Percentiles rank a stretch among this genome's conserved stretches.
These are phyloP conservation scores for Unio delphinus DNA, from an alignment of 2,888 invertebrate genomes.

Conservation along the genomic window DNA sequence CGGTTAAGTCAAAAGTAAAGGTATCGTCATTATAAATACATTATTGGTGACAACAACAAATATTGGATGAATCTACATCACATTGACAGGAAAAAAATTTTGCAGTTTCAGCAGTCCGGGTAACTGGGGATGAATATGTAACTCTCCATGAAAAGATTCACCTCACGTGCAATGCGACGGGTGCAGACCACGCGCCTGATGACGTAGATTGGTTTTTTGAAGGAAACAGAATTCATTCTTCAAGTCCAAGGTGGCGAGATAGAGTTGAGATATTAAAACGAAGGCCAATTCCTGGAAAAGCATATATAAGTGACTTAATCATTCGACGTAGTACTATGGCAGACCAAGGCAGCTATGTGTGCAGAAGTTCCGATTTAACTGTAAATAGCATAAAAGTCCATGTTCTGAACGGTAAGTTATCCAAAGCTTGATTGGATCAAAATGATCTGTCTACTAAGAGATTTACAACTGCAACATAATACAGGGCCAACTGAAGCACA, in stretches of 20 bases:
- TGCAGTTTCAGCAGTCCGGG: slow-evolving; percentile 43
- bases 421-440: too few relatives aligned
- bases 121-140: slow-evolving; percentile 51
- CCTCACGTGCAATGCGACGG: slow-evolving; percentile 57
- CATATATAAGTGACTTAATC: slow-evolving; percentile 38
- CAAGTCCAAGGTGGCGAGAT: slow-evolving; percentile 30
- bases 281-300: slow-evolving; percentile 27
- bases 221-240: slow-evolving; percentile 38
- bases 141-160: slow-evolving; percentile 44
- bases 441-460: too few relatives aligned
- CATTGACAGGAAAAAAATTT: not conserved
- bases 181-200: slow-evolving; percentile 49
- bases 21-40: too few relatives aligned
- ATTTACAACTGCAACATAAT: too few relatives aligned
- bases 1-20: too few relatives aligned
- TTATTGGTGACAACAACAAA: too few relatives aligned
- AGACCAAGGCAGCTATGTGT: slow-evolving; percentile 42
- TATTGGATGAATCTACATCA: too few relatives aligned
- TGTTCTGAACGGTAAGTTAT: slow-evolving; percentile 43
- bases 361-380: slow-evolving; percentile 41
- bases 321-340: slow-evolving; percentile 28
- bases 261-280: slow-evolving; percentile 28
- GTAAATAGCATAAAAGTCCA: slow-evolving; percentile 43
- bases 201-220: slow-evolving; percentile 58
- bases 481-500: too few relatives aligned